Percentiles rank a stretch among this genome's conserved stretches.
Conservation (phyloP, 2,888 invertebrate genomes). For the Lasioglossum leucozonium region DNA sequence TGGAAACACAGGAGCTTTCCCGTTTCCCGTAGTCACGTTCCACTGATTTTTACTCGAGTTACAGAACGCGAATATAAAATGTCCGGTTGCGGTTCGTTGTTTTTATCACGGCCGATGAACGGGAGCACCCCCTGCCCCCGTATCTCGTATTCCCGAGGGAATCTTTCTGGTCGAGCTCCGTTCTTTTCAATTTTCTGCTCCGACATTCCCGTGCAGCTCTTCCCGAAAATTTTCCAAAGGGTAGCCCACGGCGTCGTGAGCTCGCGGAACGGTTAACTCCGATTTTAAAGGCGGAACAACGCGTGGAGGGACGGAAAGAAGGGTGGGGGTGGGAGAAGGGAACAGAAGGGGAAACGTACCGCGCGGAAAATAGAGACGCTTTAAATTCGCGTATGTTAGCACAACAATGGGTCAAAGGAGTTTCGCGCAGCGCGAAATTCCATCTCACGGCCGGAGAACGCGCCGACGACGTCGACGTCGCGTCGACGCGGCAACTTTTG, state of each 20-base stretch:
- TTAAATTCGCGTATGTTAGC: constrained; percentile 52
- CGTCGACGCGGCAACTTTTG: constrained; percentile 31
- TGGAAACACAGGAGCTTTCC: neutral
- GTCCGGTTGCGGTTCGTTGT: neutral
- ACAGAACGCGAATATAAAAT: constrained; percentile 24
- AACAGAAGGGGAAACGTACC: constrained; percentile 11
- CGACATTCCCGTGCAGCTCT: neutral
- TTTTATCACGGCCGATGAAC: constrained; percentile 5
- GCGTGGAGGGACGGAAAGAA: neutral
- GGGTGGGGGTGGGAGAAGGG: neutral
- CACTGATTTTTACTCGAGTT: constrained; percentile 22
- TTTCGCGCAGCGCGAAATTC: constrained; percentile 36
- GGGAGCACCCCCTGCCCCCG: neutral
- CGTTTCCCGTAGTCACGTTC: constrained; percentile 7
- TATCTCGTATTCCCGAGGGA: neutral
- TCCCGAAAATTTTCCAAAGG: constrained; percentile 19
- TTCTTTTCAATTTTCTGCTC: neutral
- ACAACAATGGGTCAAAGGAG: constrained; percentile 58
- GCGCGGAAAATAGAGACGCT: constrained; percentile 42
- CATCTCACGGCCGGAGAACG: neutral
- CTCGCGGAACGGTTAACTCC: constrained; percentile 45
- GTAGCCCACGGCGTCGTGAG: constrained; percentile 26
- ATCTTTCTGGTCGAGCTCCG: constrained; percentile 2
- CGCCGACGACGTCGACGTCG: constrained; percentile 6
- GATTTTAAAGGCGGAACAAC: constrained; percentile 21